Evolutionary conservation across 2,113 vertebrate species (phyloP).

Genomic region (Malurus melanocephalus): DNA sequence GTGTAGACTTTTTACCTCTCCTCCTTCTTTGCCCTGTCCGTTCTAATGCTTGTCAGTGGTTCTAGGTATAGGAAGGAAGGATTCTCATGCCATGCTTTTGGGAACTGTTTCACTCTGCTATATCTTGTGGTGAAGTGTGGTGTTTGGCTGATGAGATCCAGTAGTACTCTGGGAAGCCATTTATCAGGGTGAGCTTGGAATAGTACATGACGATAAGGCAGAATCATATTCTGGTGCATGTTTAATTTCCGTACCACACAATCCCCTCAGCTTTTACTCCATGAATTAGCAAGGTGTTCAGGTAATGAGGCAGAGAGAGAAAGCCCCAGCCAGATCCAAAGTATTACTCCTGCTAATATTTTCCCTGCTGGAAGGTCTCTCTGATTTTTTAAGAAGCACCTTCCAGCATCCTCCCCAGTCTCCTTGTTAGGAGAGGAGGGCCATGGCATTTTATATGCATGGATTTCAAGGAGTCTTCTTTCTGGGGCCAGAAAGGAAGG

Average conservation of each 20-base stretch:
- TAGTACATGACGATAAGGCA: background rate
- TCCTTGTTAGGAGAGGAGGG: no score
- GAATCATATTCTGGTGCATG: background rate
- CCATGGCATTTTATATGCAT: accelerated
- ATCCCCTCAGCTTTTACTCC: background rate
- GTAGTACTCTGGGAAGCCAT: background rate
- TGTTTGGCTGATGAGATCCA: background rate
- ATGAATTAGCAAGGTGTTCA: accelerated
- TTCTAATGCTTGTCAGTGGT: background rate
- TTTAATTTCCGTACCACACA: background rate
- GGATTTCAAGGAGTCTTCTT: background rate
- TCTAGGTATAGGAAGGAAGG: background rate
- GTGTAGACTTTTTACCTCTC: background rate
- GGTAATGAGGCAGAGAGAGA: background rate
- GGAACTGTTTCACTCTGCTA: background rate
- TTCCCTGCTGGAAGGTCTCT: background rate
- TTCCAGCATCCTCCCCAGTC: no score
- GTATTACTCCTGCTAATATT: background rate
- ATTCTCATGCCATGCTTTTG: background rate
- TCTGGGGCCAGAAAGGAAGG: background rate
- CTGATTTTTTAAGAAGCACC: accelerated
- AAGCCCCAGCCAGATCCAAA: background rate
- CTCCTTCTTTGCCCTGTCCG: background rate
- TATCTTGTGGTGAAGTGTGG: background rate
- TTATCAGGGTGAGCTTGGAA: background rate